phyloP scores from a whole-genome alignment of 2,888 invertebrate species.

The Pachydiplax longipennis region DNA sequence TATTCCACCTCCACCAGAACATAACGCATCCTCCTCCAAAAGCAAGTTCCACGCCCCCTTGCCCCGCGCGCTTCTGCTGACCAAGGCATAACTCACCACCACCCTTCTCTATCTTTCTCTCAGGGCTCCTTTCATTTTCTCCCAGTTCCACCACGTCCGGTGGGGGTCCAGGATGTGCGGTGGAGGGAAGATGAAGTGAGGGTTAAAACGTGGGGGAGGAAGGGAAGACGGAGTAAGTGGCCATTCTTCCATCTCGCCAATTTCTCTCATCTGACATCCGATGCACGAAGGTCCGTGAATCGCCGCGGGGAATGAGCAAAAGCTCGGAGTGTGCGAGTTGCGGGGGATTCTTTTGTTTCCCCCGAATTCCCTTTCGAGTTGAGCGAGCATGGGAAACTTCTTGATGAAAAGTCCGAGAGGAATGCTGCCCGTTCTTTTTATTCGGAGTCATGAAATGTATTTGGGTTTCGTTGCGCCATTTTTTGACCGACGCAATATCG shows the following conservation, averaged over 20 bases:
- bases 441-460: no score
- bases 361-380: background rate
- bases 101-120: background rate
- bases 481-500: no score
- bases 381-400: background rate
- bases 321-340: background rate
- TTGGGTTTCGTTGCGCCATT: no score
- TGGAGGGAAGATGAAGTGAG: background rate
- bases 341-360: background rate
- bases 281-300: slow-evolving; percentile 33
- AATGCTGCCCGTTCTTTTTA: background rate
- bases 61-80: background rate
- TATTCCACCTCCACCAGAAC: slow-evolving; percentile 27
- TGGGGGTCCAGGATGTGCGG: background rate
- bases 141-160: slow-evolving; percentile 21
- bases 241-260: slow-evolving; percentile 1
- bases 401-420: background rate
- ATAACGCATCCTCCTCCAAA: slow-evolving; percentile 23
- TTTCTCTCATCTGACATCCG: slow-evolving; percentile 43
- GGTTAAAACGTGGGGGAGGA: background rate
- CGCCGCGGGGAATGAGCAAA: slow-evolving; percentile 32
- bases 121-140: background rate
- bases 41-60: background rate
- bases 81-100: slow-evolving; percentile 37
- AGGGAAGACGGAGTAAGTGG: background rate